These are phyloP conservation scores for Aviceda subcristata DNA, from an alignment of 2,113 vertebrate species.

Conservation along the genomic window DNA sequence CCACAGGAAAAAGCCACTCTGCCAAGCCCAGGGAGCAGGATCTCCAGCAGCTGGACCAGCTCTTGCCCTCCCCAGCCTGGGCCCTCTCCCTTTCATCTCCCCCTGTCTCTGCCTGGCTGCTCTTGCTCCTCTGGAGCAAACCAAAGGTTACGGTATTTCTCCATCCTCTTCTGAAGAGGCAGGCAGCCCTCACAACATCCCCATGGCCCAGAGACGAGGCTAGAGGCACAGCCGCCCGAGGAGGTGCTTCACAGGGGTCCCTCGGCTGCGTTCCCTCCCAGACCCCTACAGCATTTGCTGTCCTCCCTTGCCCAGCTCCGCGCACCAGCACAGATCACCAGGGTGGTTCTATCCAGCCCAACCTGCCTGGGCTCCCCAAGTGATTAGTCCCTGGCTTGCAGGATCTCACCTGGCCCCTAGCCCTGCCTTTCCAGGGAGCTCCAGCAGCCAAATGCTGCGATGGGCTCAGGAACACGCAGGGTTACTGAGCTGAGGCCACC, in stretches of 20 bases:
- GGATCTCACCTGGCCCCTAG: no score
- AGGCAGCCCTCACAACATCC: not conserved
- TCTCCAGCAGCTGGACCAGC: not conserved
- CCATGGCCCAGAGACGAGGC: fast-evolving
- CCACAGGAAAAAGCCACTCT: not conserved
- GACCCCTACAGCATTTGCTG: not conserved
- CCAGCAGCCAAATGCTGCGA: not conserved
- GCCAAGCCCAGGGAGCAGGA: not conserved
- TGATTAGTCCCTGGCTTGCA: not conserved
- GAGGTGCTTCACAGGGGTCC: not conserved
- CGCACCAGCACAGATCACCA: not conserved
- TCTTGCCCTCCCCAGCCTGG: not conserved
- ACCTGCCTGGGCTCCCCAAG: not conserved
- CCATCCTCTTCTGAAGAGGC: not conserved
- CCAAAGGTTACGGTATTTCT: not conserved
- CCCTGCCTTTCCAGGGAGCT: not conserved
- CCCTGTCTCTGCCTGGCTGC: not conserved
- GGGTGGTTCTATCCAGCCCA: not conserved
- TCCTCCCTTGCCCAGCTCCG: not conserved
- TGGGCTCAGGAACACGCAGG: fast-evolving
- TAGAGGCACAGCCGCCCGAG: not conserved
- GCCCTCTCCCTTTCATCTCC: not conserved
- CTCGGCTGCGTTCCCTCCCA: not conserved
- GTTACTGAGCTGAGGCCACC: not conserved
- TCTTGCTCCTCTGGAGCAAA: not conserved